Base-by-base conservation (phyloP, 2,113 vertebrate species). In the Hippoglossus stenolepis region DNA sequence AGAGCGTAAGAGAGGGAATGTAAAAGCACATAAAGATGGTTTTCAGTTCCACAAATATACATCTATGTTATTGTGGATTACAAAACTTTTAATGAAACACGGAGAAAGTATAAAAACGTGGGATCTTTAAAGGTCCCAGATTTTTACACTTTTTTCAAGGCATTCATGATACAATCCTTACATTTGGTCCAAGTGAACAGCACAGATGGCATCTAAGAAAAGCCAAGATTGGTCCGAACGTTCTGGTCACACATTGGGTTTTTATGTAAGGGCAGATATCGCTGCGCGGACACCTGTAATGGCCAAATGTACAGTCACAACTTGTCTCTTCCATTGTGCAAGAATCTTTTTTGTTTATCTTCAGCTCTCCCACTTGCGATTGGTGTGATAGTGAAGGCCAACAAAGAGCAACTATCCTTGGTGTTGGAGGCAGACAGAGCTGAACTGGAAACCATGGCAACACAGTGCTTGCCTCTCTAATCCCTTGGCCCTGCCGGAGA, bases 361-460 rank as follows among this genome's bases (percentile, higher is more conserved):
- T 75, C 73, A 75, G 82, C 85, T 87, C 83, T 88, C 83, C 83
- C 83, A 87, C 89, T 86, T 82, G 66, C 31, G 21, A 87, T 89
- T 73, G 76, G 90, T 82, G 85, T 85, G 88, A 90, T 90, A 77
- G 75, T 71, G 84, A 89, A 85, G 88, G 90, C 84, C 85, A 76
- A 82, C 90, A 91, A 90, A 92, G 87, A 93, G 91, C 86, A 85
- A 89, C 86, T 83, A 86, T 91, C 88, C 90, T 91, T 77, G 65
- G 76, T 85, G 82, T 88, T 70, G 77, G 74, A 89, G 87, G 84
- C 80, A 89, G 83, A 80, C 83, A 87, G 87, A 91, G 84, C 86
- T 90, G 88, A 90, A 90, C 84, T 88, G 87, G 94, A 94, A 95
- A 95, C 94, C 94, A 95, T 95, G 92, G 94, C 89, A 95, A 95